Base-by-base conservation (phyloP, 2,888 invertebrate species). In the Serripes groenlandicus region DNA sequence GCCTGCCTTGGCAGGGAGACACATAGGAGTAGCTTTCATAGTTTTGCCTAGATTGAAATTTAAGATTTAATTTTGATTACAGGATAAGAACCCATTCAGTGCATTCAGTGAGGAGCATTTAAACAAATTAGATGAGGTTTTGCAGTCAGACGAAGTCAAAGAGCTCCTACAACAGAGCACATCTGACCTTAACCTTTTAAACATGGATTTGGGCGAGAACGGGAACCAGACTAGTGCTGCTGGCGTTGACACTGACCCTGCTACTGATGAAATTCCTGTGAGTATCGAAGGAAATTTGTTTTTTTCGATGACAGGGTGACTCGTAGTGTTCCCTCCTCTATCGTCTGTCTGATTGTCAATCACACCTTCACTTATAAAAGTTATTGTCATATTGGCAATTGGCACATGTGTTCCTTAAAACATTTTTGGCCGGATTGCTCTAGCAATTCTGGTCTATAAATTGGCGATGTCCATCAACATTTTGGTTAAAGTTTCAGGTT, bases 61-160 rank as follows among this genome's bases (percentile, higher is more conserved):
- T 49, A 49, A 21, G 49, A 49, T 21, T 49, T 5, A 3, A 2
- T 34, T 69, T 11, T 81, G 62, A 72, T 72, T 28, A 78, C 83
- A 91, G 90, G 91, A 91, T 49, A 92, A 92, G 76, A 92, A 92
- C 71, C 91, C 91, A 28, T 92, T 92, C 76, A 90, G 91, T 83
- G 90, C 82, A 3, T 89, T 92, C 60, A 90, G 91, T 18, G 92
- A 92, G 77, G 92, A 92, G 72, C 92, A 92, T 72, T 74, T 92
- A 37, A 91, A 85, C 78, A 90, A 91, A 70, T 77, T 92, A 23
- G 92, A 92, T 76, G 91, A 92, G 56, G 91, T 92, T 23, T 78
- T 92, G 58, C 89, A 90, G n/a, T 88, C 89, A 3, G 92, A 89
- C 21, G 90, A 90, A 52, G 92, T 91, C 2, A 88, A 85, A 62